These are phyloP conservation scores for Incurvaria masculella DNA, from an alignment of 2,888 invertebrate genomes.

Conservation along the genomic window DNA sequence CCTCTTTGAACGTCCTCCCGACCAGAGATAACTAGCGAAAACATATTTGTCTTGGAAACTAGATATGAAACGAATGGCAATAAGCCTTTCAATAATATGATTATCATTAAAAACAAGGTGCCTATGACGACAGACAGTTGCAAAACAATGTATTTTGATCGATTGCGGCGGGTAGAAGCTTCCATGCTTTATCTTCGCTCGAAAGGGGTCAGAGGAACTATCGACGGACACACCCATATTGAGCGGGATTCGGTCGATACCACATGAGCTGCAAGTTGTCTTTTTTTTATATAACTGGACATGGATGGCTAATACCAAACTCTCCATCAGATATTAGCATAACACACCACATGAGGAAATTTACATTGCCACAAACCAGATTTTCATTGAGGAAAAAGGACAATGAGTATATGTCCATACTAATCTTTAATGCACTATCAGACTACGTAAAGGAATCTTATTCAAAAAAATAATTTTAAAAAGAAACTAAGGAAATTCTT, in stretches of 20 bases:
- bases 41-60: slow-evolving; percentile 47
- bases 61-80: slow-evolving; percentile 31
- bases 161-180: background rate
- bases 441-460: too few relatives aligned
- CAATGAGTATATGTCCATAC: too few relatives aligned
- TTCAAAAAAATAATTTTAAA: too few relatives aligned
- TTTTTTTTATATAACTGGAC: too few relatives aligned
- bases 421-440: too few relatives aligned
- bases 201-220: background rate
- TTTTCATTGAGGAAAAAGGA: too few relatives aligned
- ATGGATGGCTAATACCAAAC: too few relatives aligned
- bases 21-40: slow-evolving; percentile 20
- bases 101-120: background rate
- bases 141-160: background rate
- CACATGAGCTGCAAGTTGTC: too few relatives aligned
- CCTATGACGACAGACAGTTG: background rate
- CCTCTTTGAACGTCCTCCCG: background rate
- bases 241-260: background rate
- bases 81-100: background rate
- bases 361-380: too few relatives aligned
- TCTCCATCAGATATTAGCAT: too few relatives aligned
- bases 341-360: too few relatives aligned
- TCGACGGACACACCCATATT: background rate
- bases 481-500: too few relatives aligned
- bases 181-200: background rate